Evolutionary conservation across 2,888 invertebrate species (phyloP).

Genomic region (Cephus sareptanus): DNA sequence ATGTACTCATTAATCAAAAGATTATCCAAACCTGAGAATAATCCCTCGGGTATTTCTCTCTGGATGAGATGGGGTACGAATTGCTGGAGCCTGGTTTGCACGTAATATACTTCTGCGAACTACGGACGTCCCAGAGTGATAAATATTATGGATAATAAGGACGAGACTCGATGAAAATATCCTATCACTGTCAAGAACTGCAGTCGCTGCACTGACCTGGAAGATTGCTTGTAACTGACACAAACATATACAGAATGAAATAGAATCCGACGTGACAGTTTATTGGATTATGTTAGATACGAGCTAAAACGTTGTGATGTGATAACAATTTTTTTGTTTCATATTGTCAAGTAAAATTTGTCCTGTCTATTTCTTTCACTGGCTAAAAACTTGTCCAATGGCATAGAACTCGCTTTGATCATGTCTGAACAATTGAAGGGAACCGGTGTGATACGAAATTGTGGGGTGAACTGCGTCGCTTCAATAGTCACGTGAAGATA

Average conservation of each 20-base stretch:
- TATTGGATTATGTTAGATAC: neutral
- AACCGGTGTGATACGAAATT: neutral
- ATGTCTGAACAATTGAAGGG: neutral
- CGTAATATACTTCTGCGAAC: neutral
- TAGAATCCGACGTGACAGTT: neutral
- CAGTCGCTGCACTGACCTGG: neutral
- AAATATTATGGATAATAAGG: neutral
- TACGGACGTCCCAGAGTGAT: neutral
- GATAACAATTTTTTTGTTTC: no score
- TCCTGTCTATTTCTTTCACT: neutral
- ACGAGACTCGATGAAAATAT: neutral
- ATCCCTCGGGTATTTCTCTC: constrained; percentile 13
- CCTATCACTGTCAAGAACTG: neutral
- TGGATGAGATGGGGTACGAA: neutral
- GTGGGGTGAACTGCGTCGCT: neutral
- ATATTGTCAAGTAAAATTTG: neutral
- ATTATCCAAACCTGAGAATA: constrained; percentile 23
- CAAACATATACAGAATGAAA: neutral
- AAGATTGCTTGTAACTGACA: neutral
- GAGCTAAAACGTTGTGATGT: neutral
- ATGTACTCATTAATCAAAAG: constrained; percentile 32
- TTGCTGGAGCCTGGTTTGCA: neutral
- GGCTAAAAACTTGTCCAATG: neutral
- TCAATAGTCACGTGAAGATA: neutral
- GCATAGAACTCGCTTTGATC: neutral